These are phyloP conservation scores for Drosophila repletoides DNA, from an alignment of 1,140 invertebrate genomes.

Conservation along the genomic window DNA sequence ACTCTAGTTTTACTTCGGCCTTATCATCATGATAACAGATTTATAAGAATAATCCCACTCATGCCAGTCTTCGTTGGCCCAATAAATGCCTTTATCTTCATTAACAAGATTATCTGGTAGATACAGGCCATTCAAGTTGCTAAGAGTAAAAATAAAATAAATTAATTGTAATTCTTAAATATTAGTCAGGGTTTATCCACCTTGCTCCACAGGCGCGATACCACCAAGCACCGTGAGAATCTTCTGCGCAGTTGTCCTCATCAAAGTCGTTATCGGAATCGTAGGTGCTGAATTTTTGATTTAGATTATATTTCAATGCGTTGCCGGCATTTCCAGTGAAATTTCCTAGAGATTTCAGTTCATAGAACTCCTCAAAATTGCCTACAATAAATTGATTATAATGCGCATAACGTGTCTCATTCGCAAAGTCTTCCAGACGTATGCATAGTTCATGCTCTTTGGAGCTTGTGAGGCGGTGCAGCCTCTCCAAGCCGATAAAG, in stretches of 20 bases:
- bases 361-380: neutral
- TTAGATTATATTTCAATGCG: neutral
- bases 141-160: neutral
- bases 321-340: neutral
- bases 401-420: neutral
- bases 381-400: neutral
- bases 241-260: slow-evolving; percentile 1
- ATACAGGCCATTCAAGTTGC: neutral
- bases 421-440: neutral
- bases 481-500: neutral
- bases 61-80: neutral
- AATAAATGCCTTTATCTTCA: neutral
- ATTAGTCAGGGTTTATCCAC: neutral
- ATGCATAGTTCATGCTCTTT: neutral
- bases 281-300: slow-evolving; percentile 2
- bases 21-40: neutral
- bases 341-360: neutral
- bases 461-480: neutral
- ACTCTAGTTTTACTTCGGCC: neutral
- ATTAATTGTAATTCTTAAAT: neutral
- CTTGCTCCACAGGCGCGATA: neutral
- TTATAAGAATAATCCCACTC: slow-evolving; percentile 4
- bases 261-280: slow-evolving; percentile 1
- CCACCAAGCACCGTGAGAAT: slow-evolving; percentile 1
- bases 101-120: neutral